Conservation (phyloP, 1,140 invertebrate species). For the Triops longicaudatus region DNA sequence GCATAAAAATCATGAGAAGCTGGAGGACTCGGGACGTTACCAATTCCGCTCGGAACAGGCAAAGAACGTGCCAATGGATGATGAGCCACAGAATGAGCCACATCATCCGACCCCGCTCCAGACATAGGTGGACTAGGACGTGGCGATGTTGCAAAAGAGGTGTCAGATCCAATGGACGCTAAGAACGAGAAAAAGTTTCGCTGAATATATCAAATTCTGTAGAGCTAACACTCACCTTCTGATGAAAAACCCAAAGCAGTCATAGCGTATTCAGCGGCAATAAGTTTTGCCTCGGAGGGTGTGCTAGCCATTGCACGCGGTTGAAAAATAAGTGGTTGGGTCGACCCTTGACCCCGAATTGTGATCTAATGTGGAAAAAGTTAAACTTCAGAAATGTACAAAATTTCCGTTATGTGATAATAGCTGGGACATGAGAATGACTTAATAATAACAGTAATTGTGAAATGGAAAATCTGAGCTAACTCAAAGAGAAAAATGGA, state of each 20-base stretch:
- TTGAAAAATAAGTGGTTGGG: not conserved
- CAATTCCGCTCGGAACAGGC: not conserved
- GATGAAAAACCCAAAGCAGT: not conserved
- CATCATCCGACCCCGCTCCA: not conserved
- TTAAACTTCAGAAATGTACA: not conserved
- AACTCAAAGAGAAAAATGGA: slow-evolving; percentile 24
- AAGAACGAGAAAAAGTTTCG: not conserved
- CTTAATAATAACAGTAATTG: not conserved
- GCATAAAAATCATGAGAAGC: not conserved
- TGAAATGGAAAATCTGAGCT: not conserved
- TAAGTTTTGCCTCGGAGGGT: slow-evolving; percentile 2
- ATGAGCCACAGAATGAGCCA: not conserved
- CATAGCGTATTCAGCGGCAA: slow-evolving; percentile 17
- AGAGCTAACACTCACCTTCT: not conserved
- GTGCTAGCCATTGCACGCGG: not conserved
- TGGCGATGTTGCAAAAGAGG: not conserved
- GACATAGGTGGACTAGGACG: not conserved
- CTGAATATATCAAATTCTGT: not conserved
- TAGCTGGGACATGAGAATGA: too few species aligned
- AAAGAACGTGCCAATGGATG: not conserved
- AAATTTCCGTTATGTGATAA: too few species aligned
- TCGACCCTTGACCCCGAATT: not conserved
- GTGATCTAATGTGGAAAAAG: not conserved
- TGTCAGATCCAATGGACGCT: slow-evolving; percentile 2
- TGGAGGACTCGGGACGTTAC: not conserved